Base-by-base conservation (phyloP, 2,888 invertebrate genomes). In the Caenorhabditis sinica region DNA sequence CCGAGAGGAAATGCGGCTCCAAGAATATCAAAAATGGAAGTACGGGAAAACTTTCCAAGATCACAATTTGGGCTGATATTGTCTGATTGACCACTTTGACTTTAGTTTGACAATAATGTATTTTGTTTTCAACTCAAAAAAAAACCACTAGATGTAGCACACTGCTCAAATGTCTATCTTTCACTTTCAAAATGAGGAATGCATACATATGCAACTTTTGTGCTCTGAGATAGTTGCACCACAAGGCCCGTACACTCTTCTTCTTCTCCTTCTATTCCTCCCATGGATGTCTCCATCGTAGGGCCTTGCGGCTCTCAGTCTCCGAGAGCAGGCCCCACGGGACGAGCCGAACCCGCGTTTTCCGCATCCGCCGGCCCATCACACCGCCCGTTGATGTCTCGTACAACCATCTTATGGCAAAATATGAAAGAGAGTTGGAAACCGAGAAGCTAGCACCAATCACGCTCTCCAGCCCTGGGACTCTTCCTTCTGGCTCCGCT, bases 281-380 rank as follows among this genome's bases (percentile, higher is more conserved):
- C 17, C 56, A n/a, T 53, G 72, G 72, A 80, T 80, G 80, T 80
- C 80, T 80, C 80, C 80, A 71, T 60, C 45, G 53, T 49, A 49
- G 6, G 72, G 65, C 56, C 72, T 71, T 53, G 69, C 66, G 66
- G 40, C 40, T 40, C 79, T 80, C 66, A 71, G 79, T 79, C 56
- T 69, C 71, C 77, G 73, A 83, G 84, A 80, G 80, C 80, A 80
- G 51, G 80, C 71, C 84, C 79, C 84, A 75, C 79, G 84, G 80
- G 84, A 84, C 66, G 23, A 60, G 68, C 74, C 81, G 81, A 74
- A 74, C 81, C 74, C 81, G 61, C 49, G 49, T 69, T 81, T 74
- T 81, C 81, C 81, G 81, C 81, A 68, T 74, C 81, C 81, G 81
- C 81, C 61, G 74, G 80, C 72, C 80, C 72, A 80, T 72, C 76